Conservation (phyloP, 2,797 vertebrate genomes). For the Sebastes trivittatus region DNA sequence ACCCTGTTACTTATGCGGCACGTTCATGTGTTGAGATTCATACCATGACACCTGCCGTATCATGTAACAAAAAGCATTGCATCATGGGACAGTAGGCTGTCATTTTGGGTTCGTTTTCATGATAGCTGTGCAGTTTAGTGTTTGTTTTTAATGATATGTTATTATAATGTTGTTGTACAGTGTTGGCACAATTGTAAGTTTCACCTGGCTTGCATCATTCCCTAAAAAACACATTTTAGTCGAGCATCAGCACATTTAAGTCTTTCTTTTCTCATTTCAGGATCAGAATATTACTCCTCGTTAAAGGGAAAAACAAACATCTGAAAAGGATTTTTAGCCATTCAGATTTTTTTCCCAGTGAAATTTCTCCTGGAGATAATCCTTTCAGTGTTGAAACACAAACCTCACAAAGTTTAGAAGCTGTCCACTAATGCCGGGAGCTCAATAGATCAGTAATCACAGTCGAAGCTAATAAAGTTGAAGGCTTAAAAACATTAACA, state of each 20-base stretch:
- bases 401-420: background rate
- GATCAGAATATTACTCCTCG: background rate
- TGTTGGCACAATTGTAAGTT: constrained; percentile 30
- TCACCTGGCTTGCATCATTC: constrained; percentile 53
- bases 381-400: background rate
- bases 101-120: constrained; percentile 4
- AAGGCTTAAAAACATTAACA: background rate
- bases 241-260: background rate
- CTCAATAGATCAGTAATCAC: background rate
- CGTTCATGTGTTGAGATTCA: constrained; percentile 71
- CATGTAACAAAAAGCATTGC: constrained; percentile 74
- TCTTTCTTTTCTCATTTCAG: background rate
- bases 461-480: background rate
- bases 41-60: constrained; percentile 77
- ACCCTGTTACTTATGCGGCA: constrained; percentile 75
- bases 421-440: background rate
- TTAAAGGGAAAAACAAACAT: constrained; percentile 10
- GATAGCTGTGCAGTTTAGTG: background rate
- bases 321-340: constrained; percentile 6
- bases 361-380: background rate
- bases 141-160: constrained; percentile 17
- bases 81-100: constrained; percentile 36
- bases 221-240: constrained; percentile 5
- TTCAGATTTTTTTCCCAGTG: background rate
- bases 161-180: constrained; percentile 15